Percentiles rank a stretch among this genome's conserved stretches.
Conservation (phyloP, 2,888 invertebrate genomes). For the Hyposoter dolosus region DNA sequence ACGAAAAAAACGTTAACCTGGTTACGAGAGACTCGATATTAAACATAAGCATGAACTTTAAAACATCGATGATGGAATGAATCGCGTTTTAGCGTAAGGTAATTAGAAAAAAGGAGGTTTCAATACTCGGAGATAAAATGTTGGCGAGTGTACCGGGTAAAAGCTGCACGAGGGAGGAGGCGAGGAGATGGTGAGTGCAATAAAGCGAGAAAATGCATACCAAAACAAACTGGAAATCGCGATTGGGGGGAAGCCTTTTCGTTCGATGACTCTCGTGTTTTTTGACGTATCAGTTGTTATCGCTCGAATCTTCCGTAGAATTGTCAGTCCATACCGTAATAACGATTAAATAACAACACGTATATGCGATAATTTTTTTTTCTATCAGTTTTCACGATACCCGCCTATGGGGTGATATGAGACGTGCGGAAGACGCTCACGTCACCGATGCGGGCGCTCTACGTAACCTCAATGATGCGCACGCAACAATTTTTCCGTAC, state of each 20-base stretch:
- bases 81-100: slow-evolving; percentile 18
- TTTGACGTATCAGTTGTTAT: slow-evolving; percentile 54
- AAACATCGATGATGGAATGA: not conserved
- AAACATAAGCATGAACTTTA: slow-evolving; percentile 3
- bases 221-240: slow-evolving; percentile 67
- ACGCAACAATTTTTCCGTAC: slow-evolving; percentile 69
- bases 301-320: slow-evolving; percentile 40
- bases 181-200: slow-evolving; percentile 21
- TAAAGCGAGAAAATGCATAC: slow-evolving; percentile 67
- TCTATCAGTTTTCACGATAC: slow-evolving; percentile 38
- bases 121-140: slow-evolving; percentile 38
- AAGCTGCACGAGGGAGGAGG: not conserved
- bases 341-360: slow-evolving; percentile 33
- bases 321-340: slow-evolving; percentile 39
- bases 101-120: slow-evolving; percentile 18
- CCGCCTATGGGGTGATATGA: slow-evolving; percentile 52
- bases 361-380: slow-evolving; percentile 34
- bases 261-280: slow-evolving; percentile 40
- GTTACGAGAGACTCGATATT: not conserved
- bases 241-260: slow-evolving; percentile 27
- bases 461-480: slow-evolving; percentile 77
- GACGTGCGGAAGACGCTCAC: slow-evolving; percentile 68
- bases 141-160: slow-evolving; percentile 31
- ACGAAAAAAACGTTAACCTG: slow-evolving; percentile 27
- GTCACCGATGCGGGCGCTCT: slow-evolving; percentile 72